phyloP scores from a whole-genome alignment of 2,113 vertebrate species.

The Anoura caudifer region DNA sequence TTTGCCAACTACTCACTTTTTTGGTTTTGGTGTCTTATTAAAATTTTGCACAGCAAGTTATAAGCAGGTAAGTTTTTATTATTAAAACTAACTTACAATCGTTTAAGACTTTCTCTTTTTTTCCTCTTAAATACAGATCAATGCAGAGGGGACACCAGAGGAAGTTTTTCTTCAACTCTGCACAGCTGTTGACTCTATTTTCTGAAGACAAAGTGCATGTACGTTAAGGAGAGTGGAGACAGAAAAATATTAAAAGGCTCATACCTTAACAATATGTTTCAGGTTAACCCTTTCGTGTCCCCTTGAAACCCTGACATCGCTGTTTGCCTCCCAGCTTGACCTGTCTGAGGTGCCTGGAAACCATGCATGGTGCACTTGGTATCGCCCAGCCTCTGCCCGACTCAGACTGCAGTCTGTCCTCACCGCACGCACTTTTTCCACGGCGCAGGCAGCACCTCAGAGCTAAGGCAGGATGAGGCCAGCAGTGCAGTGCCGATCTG shows the following conservation, averaged over 20 bases:
- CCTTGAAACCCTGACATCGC: neutral
- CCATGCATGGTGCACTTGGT: slow-evolving; percentile 67
- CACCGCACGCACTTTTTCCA: slow-evolving; percentile 3
- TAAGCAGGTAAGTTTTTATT: neutral
- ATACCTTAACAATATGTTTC: slow-evolving; percentile 33
- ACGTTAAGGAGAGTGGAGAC: neutral
- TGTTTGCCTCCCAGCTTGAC: slow-evolving; percentile 40
- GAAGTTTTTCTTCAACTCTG: slow-evolving; percentile 92
- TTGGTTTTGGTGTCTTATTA: neutral
- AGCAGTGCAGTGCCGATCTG: neutral
- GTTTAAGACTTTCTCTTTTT: neutral
- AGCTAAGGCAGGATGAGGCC: neutral
- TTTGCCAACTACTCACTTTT: neutral
- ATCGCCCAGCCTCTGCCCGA: neutral
- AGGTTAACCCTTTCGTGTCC: slow-evolving; percentile 25
- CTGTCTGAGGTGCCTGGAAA: slow-evolving; percentile 53
- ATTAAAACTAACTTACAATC: neutral
- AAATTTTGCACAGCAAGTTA: neutral
- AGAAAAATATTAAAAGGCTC: neutral
- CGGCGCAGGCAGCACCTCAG: neutral
- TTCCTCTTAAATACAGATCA: slow-evolving; percentile 82
- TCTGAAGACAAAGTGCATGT: slow-evolving; percentile 70
- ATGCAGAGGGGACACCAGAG: slow-evolving; percentile 89
- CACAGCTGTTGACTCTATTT: slow-evolving; percentile 84
- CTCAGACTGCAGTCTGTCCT: neutral